These are phyloP conservation scores for Dicrostonyx torquatus DNA, from an alignment of 2,797 vertebrate species.

Conservation along the genomic window DNA sequence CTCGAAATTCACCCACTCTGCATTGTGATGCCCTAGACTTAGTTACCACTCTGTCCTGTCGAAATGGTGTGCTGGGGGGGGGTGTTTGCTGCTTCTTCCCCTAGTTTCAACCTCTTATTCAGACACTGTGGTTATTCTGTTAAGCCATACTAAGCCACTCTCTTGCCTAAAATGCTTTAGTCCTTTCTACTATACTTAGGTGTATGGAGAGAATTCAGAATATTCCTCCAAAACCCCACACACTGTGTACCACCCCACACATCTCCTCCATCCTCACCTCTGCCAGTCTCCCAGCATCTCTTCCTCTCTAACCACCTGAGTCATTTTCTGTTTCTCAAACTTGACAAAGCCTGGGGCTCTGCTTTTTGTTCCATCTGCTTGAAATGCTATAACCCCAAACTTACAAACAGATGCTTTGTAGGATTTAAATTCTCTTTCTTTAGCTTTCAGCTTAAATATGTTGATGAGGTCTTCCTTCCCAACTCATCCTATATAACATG, in stretches of 20 bases:
- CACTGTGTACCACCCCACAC: background rate
- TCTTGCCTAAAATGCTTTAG: background rate
- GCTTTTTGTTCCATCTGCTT: slow-evolving; percentile 1
- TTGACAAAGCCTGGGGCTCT: slow-evolving; percentile 6
- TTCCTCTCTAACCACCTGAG: background rate
- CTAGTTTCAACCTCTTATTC: background rate
- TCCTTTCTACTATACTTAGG: background rate
- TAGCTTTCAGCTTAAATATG: background rate
- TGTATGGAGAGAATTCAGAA: background rate
- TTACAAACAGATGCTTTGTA: background rate
- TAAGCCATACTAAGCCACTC: background rate
- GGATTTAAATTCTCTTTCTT: slow-evolving; percentile 16
- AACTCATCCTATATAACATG: slow-evolving; percentile 26
- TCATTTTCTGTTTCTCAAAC: slow-evolving; percentile 41
- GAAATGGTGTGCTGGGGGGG: background rate
- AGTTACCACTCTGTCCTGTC: background rate
- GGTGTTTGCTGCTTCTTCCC: slow-evolving; percentile 4
- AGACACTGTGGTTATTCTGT: background rate
- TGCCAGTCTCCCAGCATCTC: background rate
- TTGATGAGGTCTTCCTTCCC: slow-evolving; percentile 13
- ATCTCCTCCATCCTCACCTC: background rate
- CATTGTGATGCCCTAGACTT: background rate
- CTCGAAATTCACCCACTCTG: slow-evolving; percentile 14
- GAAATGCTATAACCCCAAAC: slow-evolving; percentile 23
- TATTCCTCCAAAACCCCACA: background rate